These are phyloP conservation scores for Apis cerana DNA, from an alignment of 1,140 invertebrate genomes.

Conservation along the genomic window DNA sequence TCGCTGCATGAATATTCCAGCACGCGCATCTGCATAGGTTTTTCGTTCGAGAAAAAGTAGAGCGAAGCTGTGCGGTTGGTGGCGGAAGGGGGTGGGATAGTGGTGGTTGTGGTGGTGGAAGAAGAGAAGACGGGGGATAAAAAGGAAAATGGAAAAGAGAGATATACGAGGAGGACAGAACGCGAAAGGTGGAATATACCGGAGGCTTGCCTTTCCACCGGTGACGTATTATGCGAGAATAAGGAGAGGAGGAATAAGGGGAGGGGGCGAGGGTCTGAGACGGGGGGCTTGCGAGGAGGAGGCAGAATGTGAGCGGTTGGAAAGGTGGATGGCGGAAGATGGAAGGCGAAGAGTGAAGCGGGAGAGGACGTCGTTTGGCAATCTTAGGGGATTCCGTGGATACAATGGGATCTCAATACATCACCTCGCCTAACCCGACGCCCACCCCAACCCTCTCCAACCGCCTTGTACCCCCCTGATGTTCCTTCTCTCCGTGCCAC, in stretches of 20 bases:
- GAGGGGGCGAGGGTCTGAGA: neutral
- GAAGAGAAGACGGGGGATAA: slow-evolving; percentile 10
- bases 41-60: slow-evolving; percentile 27
- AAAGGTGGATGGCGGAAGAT: slow-evolving; percentile 43
- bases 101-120: neutral
- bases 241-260: neutral
- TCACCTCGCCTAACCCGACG: slow-evolving; percentile 78
- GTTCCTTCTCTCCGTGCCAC: slow-evolving; percentile 38
- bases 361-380: slow-evolving; percentile 77
- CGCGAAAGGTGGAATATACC: slow-evolving; percentile 51
- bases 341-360: slow-evolving; percentile 44
- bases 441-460: slow-evolving; percentile 16
- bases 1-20: slow-evolving; percentile 57
- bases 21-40: slow-evolving; percentile 51
- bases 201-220: slow-evolving; percentile 68
- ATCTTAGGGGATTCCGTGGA: slow-evolving; percentile 81
- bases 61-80: neutral
- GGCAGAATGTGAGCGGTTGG: slow-evolving; percentile 40
- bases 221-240: slow-evolving; percentile 75
- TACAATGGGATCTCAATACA: slow-evolving; percentile 83
- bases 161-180: slow-evolving; percentile 27
- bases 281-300: slow-evolving; percentile 33
- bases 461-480: slow-evolving; percentile 28
- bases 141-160: slow-evolving; percentile 20
- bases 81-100: neutral